phyloP scores from a whole-genome alignment of 1,140 invertebrate genomes.

The Nomia melanderi region DNA sequence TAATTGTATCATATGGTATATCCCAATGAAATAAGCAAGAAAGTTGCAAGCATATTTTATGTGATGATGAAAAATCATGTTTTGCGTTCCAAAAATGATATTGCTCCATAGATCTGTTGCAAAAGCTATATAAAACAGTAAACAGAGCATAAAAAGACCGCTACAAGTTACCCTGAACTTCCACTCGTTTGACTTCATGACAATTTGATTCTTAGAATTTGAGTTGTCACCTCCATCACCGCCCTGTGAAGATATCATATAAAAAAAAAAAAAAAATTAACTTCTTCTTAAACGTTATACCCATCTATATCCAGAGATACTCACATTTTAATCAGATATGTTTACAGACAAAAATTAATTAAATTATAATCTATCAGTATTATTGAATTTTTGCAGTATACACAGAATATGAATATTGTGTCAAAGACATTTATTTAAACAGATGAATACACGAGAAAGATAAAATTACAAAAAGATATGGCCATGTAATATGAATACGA shows the following conservation, averaged over 20 bases:
- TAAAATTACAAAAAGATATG: not conserved
- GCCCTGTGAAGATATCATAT: constrained; percentile 78
- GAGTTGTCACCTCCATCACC: constrained; percentile 82
- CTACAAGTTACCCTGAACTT: constrained; percentile 88
- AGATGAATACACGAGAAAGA: constrained; percentile 15
- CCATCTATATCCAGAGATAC: constrained; percentile 5
- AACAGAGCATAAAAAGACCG: constrained; percentile 71
- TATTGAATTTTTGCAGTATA: not conserved
- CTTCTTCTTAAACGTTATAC: constrained; percentile 39
- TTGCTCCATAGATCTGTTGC: constrained; percentile 60
- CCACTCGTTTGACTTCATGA: constrained; percentile 88
- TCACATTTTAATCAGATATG: constrained; percentile 13
- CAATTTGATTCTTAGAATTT: constrained; percentile 80
- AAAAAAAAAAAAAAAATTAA: constrained; percentile 69
- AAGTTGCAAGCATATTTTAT: constrained; percentile 50
- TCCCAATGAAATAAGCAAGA: constrained; percentile 54
- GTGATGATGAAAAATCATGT: constrained; percentile 51
- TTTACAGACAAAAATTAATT: not conserved
- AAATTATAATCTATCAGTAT: not conserved
- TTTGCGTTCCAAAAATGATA: constrained; percentile 57
- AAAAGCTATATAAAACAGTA: constrained; percentile 68
- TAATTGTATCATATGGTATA: constrained; percentile 34
- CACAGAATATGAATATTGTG: constrained; percentile 3
- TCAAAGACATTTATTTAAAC: constrained; percentile 8
- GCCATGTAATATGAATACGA: not conserved